Base-by-base conservation (phyloP, 2,888 invertebrate genomes). In the Cryptops parisi region DNA sequence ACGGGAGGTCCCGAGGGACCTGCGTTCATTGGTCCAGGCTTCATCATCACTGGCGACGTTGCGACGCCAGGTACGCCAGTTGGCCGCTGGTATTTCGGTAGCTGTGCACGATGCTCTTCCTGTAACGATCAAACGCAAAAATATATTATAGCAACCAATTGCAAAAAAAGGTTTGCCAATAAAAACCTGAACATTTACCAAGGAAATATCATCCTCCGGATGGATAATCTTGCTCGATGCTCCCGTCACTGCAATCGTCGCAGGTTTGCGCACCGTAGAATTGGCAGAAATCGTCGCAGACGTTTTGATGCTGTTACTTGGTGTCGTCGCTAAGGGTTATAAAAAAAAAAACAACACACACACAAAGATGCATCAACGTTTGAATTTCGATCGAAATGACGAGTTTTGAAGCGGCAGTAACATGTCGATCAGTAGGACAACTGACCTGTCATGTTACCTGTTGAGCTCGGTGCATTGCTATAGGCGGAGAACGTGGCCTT, bases 161-260 rank as follows among this genome's bases (percentile, higher is more conserved):
- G n/a, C n/a, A n/a, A n/a, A n/a, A n/a, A n/a, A n/a, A n/a, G n/a
- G n/a, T n/a, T n/a, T n/a, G n/a, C n/a, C n/a, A n/a, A n/a, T n/a
- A n/a, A n/a, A n/a, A n/a, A n/a, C n/a, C n/a, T n/a, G n/a, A n/a
- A n/a, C n/a, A 9, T 68, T 67, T 63, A 76, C 79, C 69, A 80
- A 63, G 26, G 93, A 93, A 52, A 90, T 79, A 69, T 91, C 90
- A 68, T 94, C 93, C 1, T 87, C 82, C 0, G 94, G 94, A 70
- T 94, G 94, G 61, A 94, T 79, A 54, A 94, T 93, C 72, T 84
- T 84, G 64, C 87, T 85, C 39, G 85, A 81, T 4, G 87, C 82
- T 43, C 86, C 84, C 4, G 84, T 81, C n/a, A 83, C 78, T 15
- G 80, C 81, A 50, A 85, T 82, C 12, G 58, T 51, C 6, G 57